Evolutionary conservation across 2,888 invertebrate genomes (phyloP), one percentile per base, ranked within the genome.

Genomic region (Melinopterus prodromus): DNA sequence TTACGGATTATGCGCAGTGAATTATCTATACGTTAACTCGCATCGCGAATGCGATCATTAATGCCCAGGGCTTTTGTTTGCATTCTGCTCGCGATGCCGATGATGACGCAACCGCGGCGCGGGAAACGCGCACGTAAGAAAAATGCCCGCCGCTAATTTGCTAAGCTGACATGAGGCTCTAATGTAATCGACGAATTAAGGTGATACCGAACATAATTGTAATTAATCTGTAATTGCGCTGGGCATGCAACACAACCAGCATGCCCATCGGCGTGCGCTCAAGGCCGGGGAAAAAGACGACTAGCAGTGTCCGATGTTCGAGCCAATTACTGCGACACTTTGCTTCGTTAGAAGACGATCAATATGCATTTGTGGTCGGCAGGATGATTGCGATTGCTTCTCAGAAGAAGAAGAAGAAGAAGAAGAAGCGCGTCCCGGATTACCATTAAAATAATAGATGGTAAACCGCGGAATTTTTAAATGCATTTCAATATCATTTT

Each of bases 1-100:
- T 78, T 78, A 77, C 35, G 35, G 70, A 77, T 77, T 53, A 53
- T 53, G 53, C 35, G 74, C 74, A 74, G 74, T 35, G 74, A 53
- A 53, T 53, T 53, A 53, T 53, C 53, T 53, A 53, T 53, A 53
- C 53, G 53, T 53, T 53, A 53, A 53, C 53, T 53, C 53, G 53
- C 53, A 7, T 53, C 53, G 53, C 53, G 53, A 53, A 53, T 53
- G 53, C 12, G 53, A 7, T 53, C 53, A 12, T 12, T 7, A 53
- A 53, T 53, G 53, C 12, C 9, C 53, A 12, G 53, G 7, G 9
- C 53, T 53, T 53, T 53, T 53, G 53, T 53, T 53, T 53, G 9
- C 53, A 12, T 12, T 53, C 53, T 12, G 53, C 26, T 26, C 26
- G 26, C 26, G 26, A 26, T 26, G 26, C 3, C 26, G 26, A 26